Evolutionary conservation across 37 sponge, comb jelly and placozoan species (phyloP), one percentile per base, ranked within the genome.

Genomic region (Petrosia ficiformis): DNA sequence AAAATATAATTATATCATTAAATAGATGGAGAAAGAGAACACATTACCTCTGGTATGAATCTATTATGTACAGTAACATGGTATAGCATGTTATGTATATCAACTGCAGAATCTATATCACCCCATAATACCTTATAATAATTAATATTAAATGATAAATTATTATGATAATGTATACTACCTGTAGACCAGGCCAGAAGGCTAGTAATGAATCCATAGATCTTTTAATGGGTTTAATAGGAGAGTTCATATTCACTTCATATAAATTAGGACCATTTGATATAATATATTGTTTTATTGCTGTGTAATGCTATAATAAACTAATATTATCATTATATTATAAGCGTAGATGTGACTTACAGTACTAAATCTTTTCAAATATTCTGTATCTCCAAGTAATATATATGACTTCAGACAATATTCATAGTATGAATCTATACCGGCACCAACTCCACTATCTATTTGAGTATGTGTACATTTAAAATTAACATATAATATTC

Each of bases 151-250:
- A 2, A n/a, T n/a, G n/a, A n/a, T n/a, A n/a, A n/a, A n/a, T n/a
- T n/a, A n/a, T n/a, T n/a, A n/a, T n/a, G n/a, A n/a, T n/a, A n/a
- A n/a, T n/a, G n/a, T n/a, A n/a, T 48, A 19, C 44, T 70, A 85
- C 88, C 91, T 97, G 99, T 14, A 97, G 90, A 22, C 99, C 99
- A 0, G 99, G 99, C 99, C 99, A 97, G 84, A 97, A 97, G 44
- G 99, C 95, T 40, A 87, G 88, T 41, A 97, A 76, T 11, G 99
- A 86, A 75, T 97, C 99, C 88, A 92, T 86, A 75, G 76, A 92
- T 61, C 63, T 42, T 31, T 80, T 73, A 19, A 77, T 76, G 44
- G 74, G 65, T 32, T 79, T 65, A 25, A 66, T 64, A 6, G 98
- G 98, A 4, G 77, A 67, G 52, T 84, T 71, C 84, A 92, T 86